A percentile compares a stretch with the other conserved stretches of the same genome.
These are phyloP conservation scores for Zosterops hypoxanthus DNA, from an alignment of 2,113 vertebrate genomes.

Conservation along the genomic window DNA sequence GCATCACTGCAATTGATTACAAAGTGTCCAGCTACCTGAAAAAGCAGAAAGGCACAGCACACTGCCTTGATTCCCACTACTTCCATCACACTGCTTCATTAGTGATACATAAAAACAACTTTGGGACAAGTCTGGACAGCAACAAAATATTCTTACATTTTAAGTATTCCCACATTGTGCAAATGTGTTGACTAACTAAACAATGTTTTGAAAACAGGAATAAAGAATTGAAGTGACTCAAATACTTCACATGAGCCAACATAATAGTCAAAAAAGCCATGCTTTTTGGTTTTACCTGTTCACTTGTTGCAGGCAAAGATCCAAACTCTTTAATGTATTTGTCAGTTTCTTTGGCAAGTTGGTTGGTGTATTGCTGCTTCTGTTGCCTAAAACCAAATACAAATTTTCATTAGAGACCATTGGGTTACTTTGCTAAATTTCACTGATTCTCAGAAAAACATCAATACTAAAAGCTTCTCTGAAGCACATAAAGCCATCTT, in stretches of 20 bases:
- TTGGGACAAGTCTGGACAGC: not conserved
- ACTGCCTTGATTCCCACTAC: not conserved
- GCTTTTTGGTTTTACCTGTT: slow-evolving; percentile 77
- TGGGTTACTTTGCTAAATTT: not conserved
- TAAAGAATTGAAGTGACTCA: not conserved
- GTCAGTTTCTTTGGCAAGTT: slow-evolving; percentile 96
- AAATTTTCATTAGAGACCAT: not conserved
- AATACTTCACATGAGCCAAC: not conserved
- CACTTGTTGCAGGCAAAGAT: slow-evolving; percentile 83
- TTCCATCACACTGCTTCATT: not conserved
- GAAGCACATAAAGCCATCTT: not conserved
- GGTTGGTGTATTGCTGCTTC: slow-evolving; percentile 91
- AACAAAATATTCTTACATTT: not conserved
- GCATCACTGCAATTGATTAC: not conserved
- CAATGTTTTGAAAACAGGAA: not conserved
- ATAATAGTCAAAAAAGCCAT: not conserved
- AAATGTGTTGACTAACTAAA: not conserved
- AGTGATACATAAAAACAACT: not conserved
- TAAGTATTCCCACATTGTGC: fast-evolving
- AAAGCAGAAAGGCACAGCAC: not conserved
- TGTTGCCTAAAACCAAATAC: slow-evolving; percentile 82
- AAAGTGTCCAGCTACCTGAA: not conserved
- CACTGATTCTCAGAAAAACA: not conserved
- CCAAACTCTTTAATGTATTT: slow-evolving; percentile 91
- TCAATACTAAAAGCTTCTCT: not conserved